Evolutionary conservation across 2,888 invertebrate genomes (phyloP).

Genomic region (Thera obeliscata): DNA sequence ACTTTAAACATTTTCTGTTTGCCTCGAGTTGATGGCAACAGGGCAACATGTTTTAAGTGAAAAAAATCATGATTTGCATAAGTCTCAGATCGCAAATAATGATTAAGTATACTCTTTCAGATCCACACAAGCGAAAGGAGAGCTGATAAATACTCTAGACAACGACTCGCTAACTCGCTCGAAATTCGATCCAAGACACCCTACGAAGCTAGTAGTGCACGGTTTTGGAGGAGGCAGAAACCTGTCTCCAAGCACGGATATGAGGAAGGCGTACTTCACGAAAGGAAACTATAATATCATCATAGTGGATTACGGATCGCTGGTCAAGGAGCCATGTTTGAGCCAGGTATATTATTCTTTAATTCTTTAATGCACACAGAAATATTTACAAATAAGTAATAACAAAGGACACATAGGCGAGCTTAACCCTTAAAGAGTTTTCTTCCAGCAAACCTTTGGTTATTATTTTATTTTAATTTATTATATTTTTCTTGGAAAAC

Average conservation of each 20-base stretch:
- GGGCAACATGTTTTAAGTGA: too few relatives aligned
- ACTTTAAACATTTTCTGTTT: too few relatives aligned
- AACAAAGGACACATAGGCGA: too few relatives aligned
- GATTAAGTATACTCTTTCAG: constrained; percentile 74
- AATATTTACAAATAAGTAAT: too few relatives aligned
- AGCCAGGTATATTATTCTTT: constrained; percentile 84
- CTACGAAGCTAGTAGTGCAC: constrained; percentile 95
- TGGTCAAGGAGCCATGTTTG: constrained; percentile 93
- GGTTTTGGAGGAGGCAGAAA: constrained; percentile 95
- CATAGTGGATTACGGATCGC: constrained; percentile 92
- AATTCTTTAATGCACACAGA: too few relatives aligned
- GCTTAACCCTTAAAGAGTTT: too few relatives aligned
- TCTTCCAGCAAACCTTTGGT: too few relatives aligned
- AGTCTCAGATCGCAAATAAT: not conserved
- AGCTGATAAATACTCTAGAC: constrained; percentile 88
- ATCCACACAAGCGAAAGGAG: constrained; percentile 89
- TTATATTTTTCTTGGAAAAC: too few relatives aligned
- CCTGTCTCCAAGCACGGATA: constrained; percentile 92
- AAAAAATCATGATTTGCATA: too few relatives aligned
- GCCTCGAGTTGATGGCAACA: too few relatives aligned
- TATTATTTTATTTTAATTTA: too few relatives aligned
- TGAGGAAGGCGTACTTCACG: constrained; percentile 92
- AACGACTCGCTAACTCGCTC: constrained; percentile 89
- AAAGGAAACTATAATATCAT: constrained; percentile 93
- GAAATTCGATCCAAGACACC: constrained; percentile 90